A percentile compares a stretch with the other conserved stretches of the same genome.
phyloP scores from a whole-genome alignment of 2,888 invertebrate species.

The Drosophila cognata region DNA sequence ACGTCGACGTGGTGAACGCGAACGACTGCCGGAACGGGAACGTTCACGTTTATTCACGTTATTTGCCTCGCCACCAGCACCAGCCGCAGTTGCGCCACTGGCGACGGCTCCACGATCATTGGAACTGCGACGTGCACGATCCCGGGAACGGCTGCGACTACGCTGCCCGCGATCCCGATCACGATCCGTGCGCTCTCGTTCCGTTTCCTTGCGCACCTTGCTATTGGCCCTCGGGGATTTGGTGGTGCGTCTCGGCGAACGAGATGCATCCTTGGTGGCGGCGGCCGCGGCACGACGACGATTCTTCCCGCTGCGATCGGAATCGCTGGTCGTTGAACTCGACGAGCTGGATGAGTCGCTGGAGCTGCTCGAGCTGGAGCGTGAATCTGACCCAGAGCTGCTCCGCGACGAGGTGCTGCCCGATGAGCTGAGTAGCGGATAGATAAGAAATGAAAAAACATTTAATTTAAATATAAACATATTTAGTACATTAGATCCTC shows the following conservation, averaged over 20 bases:
- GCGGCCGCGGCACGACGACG: constrained; percentile 61
- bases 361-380: constrained; percentile 90
- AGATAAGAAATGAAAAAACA: background rate
- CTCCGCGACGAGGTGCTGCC: constrained; percentile 92
- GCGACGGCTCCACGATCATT: constrained; percentile 46
- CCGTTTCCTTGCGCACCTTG: constrained; percentile 71
- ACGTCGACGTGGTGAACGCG: constrained; percentile 86
- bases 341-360: constrained; percentile 87
- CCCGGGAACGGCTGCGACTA: constrained; percentile 57
- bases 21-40: constrained; percentile 67
- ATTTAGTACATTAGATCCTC: background rate
- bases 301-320: constrained; percentile 86
- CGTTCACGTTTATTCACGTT: constrained; percentile 73
- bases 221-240: constrained; percentile 71
- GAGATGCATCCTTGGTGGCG: constrained; percentile 60
- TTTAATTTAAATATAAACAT: constrained; percentile 16
- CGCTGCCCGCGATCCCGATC: constrained; percentile 60
- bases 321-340: constrained; percentile 88
- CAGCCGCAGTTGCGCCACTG: constrained; percentile 17
- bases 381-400: constrained; percentile 90
- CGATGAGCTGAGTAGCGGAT: constrained; percentile 87
- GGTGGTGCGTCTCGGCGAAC: constrained; percentile 69
- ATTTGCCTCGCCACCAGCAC: constrained; percentile 44
- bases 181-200: constrained; percentile 62
- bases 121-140: constrained; percentile 69